Evolutionary conservation across 2,888 invertebrate genomes (phyloP).

Genomic region (Ophion ventricosus): DNA sequence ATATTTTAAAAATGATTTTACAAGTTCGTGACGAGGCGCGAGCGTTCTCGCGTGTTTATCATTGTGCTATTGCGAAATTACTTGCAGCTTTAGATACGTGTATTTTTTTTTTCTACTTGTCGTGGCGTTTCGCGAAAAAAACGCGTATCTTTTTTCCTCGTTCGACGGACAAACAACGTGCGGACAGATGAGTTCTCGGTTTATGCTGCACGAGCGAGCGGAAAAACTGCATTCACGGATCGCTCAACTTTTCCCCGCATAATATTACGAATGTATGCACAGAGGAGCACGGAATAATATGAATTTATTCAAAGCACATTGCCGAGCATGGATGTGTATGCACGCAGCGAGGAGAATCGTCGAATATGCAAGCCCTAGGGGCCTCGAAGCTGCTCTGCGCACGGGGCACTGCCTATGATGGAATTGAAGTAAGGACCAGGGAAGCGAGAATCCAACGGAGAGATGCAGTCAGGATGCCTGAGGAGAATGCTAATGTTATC

Average conservation of each 20-base stretch:
- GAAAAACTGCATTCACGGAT: background rate
- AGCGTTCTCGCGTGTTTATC: too few species aligned
- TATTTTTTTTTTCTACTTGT: too few species aligned
- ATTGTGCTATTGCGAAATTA: too few species aligned
- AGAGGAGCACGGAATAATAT: conserved; percentile 31
- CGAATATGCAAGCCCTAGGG: conserved; percentile 1
- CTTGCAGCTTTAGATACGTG: too few species aligned
- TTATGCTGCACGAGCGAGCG: background rate
- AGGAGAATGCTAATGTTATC: conserved; percentile 28
- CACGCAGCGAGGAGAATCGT: background rate
- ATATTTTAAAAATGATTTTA: background rate
- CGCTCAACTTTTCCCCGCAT: conserved; percentile 8
- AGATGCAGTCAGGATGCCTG: conserved; percentile 35
- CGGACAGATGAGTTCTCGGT: background rate
- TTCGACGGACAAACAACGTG: background rate
- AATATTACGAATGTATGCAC: conserved; percentile 32
- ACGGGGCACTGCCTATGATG: background rate
- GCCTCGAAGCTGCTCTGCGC: background rate
- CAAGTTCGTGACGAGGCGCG: background rate
- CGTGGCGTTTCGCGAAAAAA: too few species aligned
- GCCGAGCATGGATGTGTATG: conserved; percentile 39
- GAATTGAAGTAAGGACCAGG: conserved; percentile 21
- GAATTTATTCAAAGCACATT: conserved; percentile 47
- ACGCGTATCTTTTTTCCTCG: background rate
- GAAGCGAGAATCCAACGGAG: background rate